Percentiles rank a stretch among this genome's conserved stretches.
Evolutionary conservation across 2,797 vertebrate species (phyloP).

Genomic region (Miichthys miiuy): DNA sequence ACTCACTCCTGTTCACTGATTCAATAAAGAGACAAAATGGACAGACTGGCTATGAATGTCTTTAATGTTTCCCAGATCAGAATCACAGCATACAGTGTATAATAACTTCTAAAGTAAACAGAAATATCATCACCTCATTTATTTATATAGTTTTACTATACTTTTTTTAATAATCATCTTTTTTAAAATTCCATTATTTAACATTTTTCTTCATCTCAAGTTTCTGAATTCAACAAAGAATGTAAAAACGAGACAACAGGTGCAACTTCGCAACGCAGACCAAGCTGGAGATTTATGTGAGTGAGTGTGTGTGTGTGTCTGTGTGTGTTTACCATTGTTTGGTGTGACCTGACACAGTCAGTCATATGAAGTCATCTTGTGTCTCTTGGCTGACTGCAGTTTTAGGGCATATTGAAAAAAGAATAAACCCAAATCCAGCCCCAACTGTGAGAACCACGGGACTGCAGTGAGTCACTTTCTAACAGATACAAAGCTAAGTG

Average conservation of each 20-base stretch:
- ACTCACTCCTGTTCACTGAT: not conserved
- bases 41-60: constrained; percentile 85
- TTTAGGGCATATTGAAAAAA: not conserved
- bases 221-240: constrained; percentile 84
- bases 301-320: not conserved
- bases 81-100: constrained; percentile 90
- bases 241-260: constrained; percentile 85
- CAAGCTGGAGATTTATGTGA: constrained; percentile 25
- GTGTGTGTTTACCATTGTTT: constrained; percentile 1
- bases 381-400: not conserved
- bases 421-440: not conserved
- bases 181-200: constrained; percentile 80
- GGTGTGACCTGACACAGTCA: constrained; percentile 8
- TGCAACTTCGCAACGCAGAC: constrained; percentile 71
- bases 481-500: not conserved
- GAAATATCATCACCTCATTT: constrained; percentile 88
- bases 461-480: constrained; percentile 6
- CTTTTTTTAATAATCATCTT: constrained; percentile 75
- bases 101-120: constrained; percentile 89
- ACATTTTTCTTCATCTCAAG: constrained; percentile 82
- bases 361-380: not conserved
- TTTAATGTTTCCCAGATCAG: constrained; percentile 90
- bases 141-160: constrained; percentile 83
- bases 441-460: not conserved
- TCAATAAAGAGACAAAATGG: constrained; percentile 56